Base-by-base conservation (phyloP, 2,113 vertebrate genomes). In the Elaphurus davidianus region DNA sequence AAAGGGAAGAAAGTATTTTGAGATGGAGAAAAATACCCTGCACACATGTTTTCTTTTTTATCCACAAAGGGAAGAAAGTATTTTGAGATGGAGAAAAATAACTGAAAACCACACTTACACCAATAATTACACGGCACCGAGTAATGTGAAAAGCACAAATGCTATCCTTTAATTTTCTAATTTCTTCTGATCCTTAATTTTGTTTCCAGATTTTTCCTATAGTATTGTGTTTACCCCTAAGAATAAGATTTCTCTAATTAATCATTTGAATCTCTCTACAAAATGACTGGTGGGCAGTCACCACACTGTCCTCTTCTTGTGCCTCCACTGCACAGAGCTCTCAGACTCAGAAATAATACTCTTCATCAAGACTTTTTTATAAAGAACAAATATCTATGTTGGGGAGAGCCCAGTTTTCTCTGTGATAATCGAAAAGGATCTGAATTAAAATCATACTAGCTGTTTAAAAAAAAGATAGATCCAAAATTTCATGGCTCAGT, bases 331-430 rank as follows among this genome's bases (percentile, higher is more conserved):
- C 91, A n/a, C 45, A 92, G 2, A 97, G 59, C 50, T 92, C 30
- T 89, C 33, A 4, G 33, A 62, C 55, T 59, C 88, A 85, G 59
- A 97, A 94, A 97, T 95, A 87, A 10, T 23, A 71, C n/a, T 83
- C 92, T 88, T 88, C 95, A 91, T 97, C 92, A 93, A 95, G 55
- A 93, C 54, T 87, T 94, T 91, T 96, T 96, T 96, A 91, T 88
- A 94, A 96, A 94, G 78, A 95, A 90, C 27, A 67, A 45, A 62
- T 81, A 16, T 83, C 96, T 98, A 74, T 97, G 85, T 96, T 91
- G 81, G 60, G 96, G 97, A 96, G 28, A 94, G 43, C 60, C 71
- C 36, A 71, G 83, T 96, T 97, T 87, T 79, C 81, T 87, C 90
- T 97, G 87, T 96, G 90, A 87, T 96, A 95, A 97, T 97, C 92